Evolutionary conservation across 2,888 invertebrate species (phyloP), one percentile per base, ranked within the genome.

Genomic region (Epinotia brunnichana): DNA sequence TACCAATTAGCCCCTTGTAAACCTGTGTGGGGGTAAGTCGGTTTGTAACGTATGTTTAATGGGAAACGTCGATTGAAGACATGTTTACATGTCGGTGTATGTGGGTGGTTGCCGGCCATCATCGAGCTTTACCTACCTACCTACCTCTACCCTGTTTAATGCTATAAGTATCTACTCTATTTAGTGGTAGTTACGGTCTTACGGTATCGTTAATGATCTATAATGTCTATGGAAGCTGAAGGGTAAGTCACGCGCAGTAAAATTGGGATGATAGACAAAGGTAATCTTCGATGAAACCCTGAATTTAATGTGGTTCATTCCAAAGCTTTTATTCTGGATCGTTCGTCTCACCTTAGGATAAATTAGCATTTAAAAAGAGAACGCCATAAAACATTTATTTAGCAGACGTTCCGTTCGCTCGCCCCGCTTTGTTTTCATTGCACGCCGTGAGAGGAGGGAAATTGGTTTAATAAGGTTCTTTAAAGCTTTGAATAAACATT

Each of bases 331-430:
- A 62, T 66, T 70, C 35, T 41, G 57, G 64, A 60, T 68, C 71
- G 41, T 66, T 69, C 74, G 56, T 70, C 60, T 74, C 77, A 76
- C 76, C 76, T 78, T 76, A 76, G 75, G 71, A 76, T 62, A 77
- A 83, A 83, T 86, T 85, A 80, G 81, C 82, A 86, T 86, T 85
- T 82, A 82, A 83, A 85, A 83, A 82, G 81, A 79, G 80, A 81
- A 81, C 81, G 82, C 83, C 81, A 83, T 85, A 81, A 82, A 84
- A 83, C 81, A 83, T 83, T 84, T 79, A 82, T 83, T 79, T 77
- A 79, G 78, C 74, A 78, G 73, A 77, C 79, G 76, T 75, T 76
- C 76, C 81, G 78, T 80, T 85, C 81, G 80, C 81, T 83, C 74
- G 74, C 69, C 68, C 70, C 75, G 69, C 77, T 78, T 82, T 83